These are phyloP conservation scores for Microctenopoma lineatum DNA, from an alignment of 2,797 vertebrate genomes.

Conservation along the genomic window DNA sequence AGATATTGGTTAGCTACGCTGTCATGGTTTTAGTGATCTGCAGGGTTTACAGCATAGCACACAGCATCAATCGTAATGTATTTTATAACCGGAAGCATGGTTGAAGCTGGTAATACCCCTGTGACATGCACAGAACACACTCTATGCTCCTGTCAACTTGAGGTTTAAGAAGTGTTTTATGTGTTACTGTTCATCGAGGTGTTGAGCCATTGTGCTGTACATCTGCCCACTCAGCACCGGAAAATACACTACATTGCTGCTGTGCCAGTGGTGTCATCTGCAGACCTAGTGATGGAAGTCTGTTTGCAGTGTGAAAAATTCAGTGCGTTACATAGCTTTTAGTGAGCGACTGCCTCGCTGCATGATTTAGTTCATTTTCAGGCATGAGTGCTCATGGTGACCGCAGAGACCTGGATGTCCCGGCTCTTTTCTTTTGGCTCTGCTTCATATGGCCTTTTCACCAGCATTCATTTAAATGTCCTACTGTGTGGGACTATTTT, in stretches of 20 bases:
- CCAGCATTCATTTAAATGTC: neutral
- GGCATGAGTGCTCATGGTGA: neutral
- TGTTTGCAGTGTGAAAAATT: conserved; percentile 64
- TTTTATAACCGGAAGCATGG: neutral
- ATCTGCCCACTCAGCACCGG: conserved; percentile 7
- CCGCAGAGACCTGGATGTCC: conserved; percentile 16
- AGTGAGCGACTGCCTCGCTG: neutral
- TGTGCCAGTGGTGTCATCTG: conserved; percentile 10
- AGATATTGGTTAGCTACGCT: neutral
- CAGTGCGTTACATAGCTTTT: conserved; percentile 33
- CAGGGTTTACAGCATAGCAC: neutral
- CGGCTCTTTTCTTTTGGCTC: neutral
- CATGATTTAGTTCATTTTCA: conserved; percentile 14
- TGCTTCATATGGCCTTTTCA: neutral
- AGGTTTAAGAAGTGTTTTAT: conserved; percentile 10
- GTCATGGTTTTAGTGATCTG: neutral
- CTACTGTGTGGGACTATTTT: neutral
- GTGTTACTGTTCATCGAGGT: conserved; percentile 4
- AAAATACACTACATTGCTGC: conserved; percentile 1
- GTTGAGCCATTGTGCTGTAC: neutral
- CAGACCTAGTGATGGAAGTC: conserved; percentile 11
- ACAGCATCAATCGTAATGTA: neutral
- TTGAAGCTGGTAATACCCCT: neutral
- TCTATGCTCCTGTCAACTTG: neutral
- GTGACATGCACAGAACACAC: neutral